These are phyloP conservation scores for Mythimna loreyi DNA, from an alignment of 2,888 invertebrate species.

Conservation along the genomic window DNA sequence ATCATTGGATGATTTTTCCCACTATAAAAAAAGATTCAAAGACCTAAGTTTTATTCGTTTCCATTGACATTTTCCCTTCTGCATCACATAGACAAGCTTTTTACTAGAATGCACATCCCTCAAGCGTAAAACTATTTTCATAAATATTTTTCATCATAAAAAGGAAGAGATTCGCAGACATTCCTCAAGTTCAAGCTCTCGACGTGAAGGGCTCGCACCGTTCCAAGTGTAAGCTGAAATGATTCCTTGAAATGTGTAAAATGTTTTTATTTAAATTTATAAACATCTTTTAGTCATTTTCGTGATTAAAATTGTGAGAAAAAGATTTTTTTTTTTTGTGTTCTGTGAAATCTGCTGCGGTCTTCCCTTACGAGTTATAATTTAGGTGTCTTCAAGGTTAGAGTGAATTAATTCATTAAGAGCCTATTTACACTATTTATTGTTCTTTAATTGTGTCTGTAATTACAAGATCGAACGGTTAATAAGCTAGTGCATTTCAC, in stretches of 20 bases:
- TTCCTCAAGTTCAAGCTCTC: slow-evolving; percentile 36
- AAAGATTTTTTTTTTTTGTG: too few relatives aligned
- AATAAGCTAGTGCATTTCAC: too few relatives aligned
- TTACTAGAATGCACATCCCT: not conserved
- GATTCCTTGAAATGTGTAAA: slow-evolving; percentile 4
- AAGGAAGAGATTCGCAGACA: slow-evolving; percentile 9
- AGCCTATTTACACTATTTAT: too few relatives aligned
- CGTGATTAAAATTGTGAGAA: too few relatives aligned
- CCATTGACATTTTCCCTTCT: not conserved
- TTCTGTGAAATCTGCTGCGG: too few relatives aligned
- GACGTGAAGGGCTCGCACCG: not conserved
- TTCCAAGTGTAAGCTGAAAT: slow-evolving; percentile 10
- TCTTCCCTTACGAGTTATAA: too few relatives aligned
- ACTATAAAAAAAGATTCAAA: too few relatives aligned
- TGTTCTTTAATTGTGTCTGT: too few relatives aligned
- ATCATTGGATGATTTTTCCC: too few relatives aligned
- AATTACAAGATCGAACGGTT: too few relatives aligned
- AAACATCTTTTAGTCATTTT: not conserved
- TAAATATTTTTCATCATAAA: slow-evolving; percentile 21
- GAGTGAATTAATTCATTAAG: too few relatives aligned
- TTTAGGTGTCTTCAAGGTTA: too few relatives aligned
- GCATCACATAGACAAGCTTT: not conserved
- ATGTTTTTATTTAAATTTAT: not conserved
- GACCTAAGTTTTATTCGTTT: not conserved
- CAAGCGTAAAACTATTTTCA: slow-evolving; percentile 9